Evolutionary conservation across 1,140 invertebrate species (phyloP), one percentile per base, ranked within the genome.

Genomic region (Brachionus calyciflorus): DNA sequence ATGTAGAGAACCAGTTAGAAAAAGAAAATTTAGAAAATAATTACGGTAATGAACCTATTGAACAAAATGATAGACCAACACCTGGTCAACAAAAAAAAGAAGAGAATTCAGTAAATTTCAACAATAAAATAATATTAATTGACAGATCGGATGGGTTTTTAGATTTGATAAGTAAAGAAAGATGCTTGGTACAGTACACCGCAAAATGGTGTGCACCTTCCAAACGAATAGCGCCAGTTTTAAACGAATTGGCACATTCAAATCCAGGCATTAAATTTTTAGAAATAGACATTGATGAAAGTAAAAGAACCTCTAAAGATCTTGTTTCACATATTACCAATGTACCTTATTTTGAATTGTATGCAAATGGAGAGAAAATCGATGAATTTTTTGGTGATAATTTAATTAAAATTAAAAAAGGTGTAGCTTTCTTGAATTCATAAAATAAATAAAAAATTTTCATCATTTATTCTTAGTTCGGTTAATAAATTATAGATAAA

Each of bases 171-270:
- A n/a, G n/a, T n/a, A n/a, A n/a, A n/a, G n/a, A n/a, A n/a, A n/a
- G n/a, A n/a, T n/a, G n/a, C n/a, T 21, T 68, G 12, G 24, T 68
- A 14, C 37, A 68, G 12, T 68, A 37, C 48, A 48, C 24, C 7
- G 69, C 69, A 9, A 26, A 46, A n/a, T 73, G 69, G 69, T 73
- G 69, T 17, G 12, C 21, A 53, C 69, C 69, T 12, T 73, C 28
- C 3, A 14, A 49, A 14, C 28, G 9, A 4, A 53, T 73, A 14
- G 14, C 41, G 3, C 69, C 69, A 33, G 37, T 49, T 53, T 53
- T 37, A 19, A 41, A 49, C 26, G 44, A 73, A 24, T 73, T 73
- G 24, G 69, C 69, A 10, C 12, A 14, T 2, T 21, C 14, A 51
- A 49, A 73, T 73, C 10, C 10, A 14, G 48, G 24, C 21, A 51